Base-by-base conservation (phyloP, 2,113 vertebrate species). In the Rhabdomys dilectus region DNA sequence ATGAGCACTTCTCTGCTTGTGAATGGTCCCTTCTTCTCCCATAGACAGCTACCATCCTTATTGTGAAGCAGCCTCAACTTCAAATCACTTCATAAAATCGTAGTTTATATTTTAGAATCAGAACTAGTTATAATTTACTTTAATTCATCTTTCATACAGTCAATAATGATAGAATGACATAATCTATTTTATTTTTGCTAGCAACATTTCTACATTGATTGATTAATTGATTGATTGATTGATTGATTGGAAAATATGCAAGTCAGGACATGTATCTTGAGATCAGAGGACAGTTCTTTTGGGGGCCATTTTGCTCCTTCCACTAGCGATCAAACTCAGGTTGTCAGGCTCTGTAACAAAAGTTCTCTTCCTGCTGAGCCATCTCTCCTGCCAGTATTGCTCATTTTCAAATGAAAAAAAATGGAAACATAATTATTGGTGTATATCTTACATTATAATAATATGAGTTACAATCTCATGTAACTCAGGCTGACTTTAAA, bases 41-140 rank as follows among this genome's bases (percentile, higher is more conserved):
- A 60, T 7, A 16, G 53, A 53, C 4, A 42, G 11, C 56, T 26
- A 75, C 22, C 13, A 77, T 39, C 5, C 4, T 76, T 24, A 86
- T 88, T 86, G 48, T 13, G 91, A 94, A n/a, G 53, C 7, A 4
- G 51, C 58, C 39, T 91, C 70, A 96, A 70, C 36, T 88, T 62
- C 39, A 96, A 81, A 58, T 42, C 10, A 11, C 96, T 91, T 91
- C 26, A 93, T 73, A 88, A 85, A 88, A 58, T 66, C 16, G 77
- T 45, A 24, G 5, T 5, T 13, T 77, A 62, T 45, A 77, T 94
- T 82, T 88, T 77, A 87, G 31, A 45, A 81, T 9, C 2, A 84
- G 45, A 93, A 66, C 53, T 26, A 89, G 24, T 56, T 48, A 86
- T 5, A 24, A 56, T 62, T 95, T 72, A 58, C 86, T 90, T 94